These are phyloP conservation scores for Penaeus chinensis DNA, from an alignment of 1,140 invertebrate species.

Conservation along the genomic window DNA sequence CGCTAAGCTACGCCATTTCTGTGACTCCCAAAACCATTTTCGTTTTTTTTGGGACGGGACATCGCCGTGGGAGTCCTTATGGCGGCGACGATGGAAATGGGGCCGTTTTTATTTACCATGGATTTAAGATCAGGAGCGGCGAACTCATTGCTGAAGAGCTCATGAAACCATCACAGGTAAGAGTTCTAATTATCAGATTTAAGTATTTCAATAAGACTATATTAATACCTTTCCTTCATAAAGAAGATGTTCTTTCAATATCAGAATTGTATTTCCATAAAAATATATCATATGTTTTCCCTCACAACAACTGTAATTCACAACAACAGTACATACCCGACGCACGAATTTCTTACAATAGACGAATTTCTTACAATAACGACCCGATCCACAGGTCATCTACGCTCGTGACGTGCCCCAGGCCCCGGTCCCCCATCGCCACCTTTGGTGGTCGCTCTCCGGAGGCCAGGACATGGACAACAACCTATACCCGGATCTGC, in stretches of 20 bases:
- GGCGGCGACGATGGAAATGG: constrained; percentile 84
- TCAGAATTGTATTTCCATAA: not conserved
- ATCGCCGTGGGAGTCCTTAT: constrained; percentile 95
- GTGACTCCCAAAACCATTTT: constrained; percentile 60
- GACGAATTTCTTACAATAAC: not conserved
- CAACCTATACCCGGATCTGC: constrained; percentile 90
- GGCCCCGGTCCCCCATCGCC: constrained; percentile 67
- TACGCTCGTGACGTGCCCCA: constrained; percentile 53
- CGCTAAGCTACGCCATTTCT: constrained; percentile 14
- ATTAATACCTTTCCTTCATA: not conserved
- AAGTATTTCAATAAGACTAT: not conserved
- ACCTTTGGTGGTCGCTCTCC: constrained; percentile 95
- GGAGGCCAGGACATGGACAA: constrained; percentile 90
- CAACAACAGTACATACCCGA: not conserved
- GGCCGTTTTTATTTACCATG: constrained; percentile 94
- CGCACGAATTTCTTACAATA: constrained; percentile 1
- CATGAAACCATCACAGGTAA: constrained; percentile 82
- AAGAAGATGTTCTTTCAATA: not conserved
- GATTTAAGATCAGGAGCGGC: constrained; percentile 78
- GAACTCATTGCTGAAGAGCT: constrained; percentile 64
- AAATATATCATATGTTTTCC: too few species aligned
- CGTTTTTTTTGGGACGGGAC: constrained; percentile 74
- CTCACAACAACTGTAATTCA: too few species aligned
- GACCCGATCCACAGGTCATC: constrained; percentile 29
- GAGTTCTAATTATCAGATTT: constrained; percentile 27